These are phyloP conservation scores for Psilopogon haemacephalus DNA, from an alignment of 2,113 vertebrate species.

Conservation along the genomic window DNA sequence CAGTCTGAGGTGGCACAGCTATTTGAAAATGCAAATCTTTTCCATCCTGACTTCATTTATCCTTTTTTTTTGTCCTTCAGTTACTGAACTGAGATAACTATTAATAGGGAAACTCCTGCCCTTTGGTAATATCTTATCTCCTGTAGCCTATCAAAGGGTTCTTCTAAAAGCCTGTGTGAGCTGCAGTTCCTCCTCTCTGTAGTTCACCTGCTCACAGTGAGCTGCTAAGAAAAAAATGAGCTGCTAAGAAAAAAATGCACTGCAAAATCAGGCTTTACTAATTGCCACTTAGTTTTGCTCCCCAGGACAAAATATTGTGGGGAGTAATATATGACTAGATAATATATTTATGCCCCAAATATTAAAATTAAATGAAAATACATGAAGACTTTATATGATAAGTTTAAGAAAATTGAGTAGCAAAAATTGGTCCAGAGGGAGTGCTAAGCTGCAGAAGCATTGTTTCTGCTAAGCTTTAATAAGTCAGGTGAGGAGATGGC, in stretches of 20 bases:
- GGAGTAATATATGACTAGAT: slow-evolving; percentile 7
- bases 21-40: background rate
- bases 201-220: background rate
- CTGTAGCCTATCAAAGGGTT: background rate
- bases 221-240: too few species aligned
- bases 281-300: slow-evolving; percentile 23
- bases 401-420: background rate
- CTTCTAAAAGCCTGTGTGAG: background rate
- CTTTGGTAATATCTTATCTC: background rate
- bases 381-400: slow-evolving; percentile 10
- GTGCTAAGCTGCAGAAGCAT: background rate
- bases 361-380: slow-evolving; percentile 35
- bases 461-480: slow-evolving; percentile 13
- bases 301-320: slow-evolving; percentile 26
- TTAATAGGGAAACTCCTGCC: background rate
- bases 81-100: background rate
- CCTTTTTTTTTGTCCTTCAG: background rate
- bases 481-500: background rate
- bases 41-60: background rate
- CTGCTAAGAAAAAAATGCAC: too few species aligned
- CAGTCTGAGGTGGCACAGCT: background rate
- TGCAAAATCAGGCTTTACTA: background rate
- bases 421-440: background rate
- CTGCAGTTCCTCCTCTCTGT: background rate
- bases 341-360: slow-evolving; percentile 26